Evolutionary conservation across 2,113 vertebrate species (phyloP), one percentile per base, ranked within the genome.

Genomic region (Hylia prasina): DNA sequence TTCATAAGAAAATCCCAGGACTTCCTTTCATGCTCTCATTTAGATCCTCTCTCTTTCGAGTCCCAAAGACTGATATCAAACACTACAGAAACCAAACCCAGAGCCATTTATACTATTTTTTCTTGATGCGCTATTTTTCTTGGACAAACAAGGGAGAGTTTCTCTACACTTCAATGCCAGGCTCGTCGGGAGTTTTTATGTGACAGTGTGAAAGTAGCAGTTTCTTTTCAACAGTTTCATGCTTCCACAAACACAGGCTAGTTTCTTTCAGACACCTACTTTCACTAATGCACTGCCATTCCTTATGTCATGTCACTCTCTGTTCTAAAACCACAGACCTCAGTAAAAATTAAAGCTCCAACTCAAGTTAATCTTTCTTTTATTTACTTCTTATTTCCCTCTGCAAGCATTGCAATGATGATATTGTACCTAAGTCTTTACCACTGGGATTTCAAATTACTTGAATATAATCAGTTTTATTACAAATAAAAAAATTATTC

Each of bases 191-290:
- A 94, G 92, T 84, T 97, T 87, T 93, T 68, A 51, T 82, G 87
- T 80, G 93, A 94, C 79, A 88, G 90, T 54, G 76, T 95, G 95
- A 97, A 96, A 96, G 88, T 68, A 81, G 70, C 81, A 95, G 93
- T 72, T 97, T 94, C 91, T 96, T 95, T 94, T 95, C 90, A 95
- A 93, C 76, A 95, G 90, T 94, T 94, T 93, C 94, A 95, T 68
- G 69, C 81, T 97, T 77, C 86, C 83, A 79, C 81, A 94, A 96
- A 94, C 90, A 94, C 81, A 93, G 72, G 84, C 37, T 54, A 65
- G n/a, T 82, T 87, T 86, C 65, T 87, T 87, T 89, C 56, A 93
- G 72, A 95, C 75, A 89, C n/a, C 61, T 83, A 64, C 78, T 96
- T 96, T 87, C 76, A 73, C 64, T 91, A 94, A 73, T 60, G 79